Percentiles rank a stretch among this genome's conserved stretches.
Evolutionary conservation across 2,888 invertebrate species (phyloP).

Genomic region (Chesias legatella): DNA sequence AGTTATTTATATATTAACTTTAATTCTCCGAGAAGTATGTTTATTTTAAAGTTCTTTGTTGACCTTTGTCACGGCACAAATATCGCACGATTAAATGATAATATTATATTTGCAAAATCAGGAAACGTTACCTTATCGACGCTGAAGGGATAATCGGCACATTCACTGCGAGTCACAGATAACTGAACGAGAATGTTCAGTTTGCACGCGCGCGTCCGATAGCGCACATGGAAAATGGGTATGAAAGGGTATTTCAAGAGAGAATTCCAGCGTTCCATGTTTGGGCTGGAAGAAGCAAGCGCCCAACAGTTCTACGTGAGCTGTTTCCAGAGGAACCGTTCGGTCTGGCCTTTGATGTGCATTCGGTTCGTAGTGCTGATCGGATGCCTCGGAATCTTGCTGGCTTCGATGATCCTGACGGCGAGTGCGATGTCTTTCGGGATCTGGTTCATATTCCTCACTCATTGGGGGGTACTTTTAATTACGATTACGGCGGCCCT

Average conservation of each 20-base stretch:
- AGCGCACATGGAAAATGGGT: constrained; percentile 42
- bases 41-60: too few species aligned
- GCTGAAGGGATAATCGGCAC: constrained; percentile 31
- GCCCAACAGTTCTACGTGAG: constrained; percentile 53
- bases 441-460: constrained; percentile 61
- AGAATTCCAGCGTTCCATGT: constrained; percentile 44
- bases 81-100: too few species aligned
- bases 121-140: constrained; percentile 32
- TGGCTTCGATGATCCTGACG: constrained; percentile 47
- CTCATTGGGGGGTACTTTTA: constrained; percentile 63
- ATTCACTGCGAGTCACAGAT: constrained; percentile 37
- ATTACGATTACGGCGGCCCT: constrained; percentile 50
- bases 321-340: constrained; percentile 51
- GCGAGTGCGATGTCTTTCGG: constrained; percentile 19
- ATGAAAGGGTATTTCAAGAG: constrained; percentile 51
- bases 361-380: constrained; percentile 48
- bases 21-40: too few species aligned
- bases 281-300: constrained; percentile 48
- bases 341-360: constrained; percentile 47
- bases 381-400: constrained; percentile 47
- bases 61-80: too few species aligned
- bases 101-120: constrained; percentile 20
- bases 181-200: constrained; percentile 25
- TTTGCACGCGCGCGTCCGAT: constrained; percentile 15
- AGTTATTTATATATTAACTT: too few species aligned